These are phyloP conservation scores for Vombatus ursinus DNA, from an alignment of 2,113 vertebrate species.

Conservation along the genomic window DNA sequence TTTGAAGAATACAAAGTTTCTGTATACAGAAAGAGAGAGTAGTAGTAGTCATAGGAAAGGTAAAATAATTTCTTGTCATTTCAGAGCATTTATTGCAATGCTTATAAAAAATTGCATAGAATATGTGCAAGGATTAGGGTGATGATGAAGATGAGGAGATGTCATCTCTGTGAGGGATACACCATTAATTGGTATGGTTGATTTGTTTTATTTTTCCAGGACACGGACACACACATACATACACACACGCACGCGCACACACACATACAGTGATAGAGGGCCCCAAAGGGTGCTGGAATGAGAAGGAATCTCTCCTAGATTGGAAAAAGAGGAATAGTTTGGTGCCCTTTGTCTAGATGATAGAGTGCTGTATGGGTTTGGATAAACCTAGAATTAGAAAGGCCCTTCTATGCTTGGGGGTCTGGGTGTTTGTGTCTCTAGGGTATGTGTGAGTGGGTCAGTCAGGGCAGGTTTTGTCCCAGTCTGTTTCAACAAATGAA, in stretches of 20 bases:
- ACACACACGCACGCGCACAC: not conserved
- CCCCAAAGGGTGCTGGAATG: not conserved
- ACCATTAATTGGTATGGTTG: not conserved
- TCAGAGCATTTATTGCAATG: slow-evolving; percentile 92
- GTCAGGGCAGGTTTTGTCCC: not conserved
- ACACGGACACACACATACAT: slow-evolving; percentile 48
- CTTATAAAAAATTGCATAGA: slow-evolving; percentile 95
- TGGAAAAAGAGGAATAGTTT: not conserved
- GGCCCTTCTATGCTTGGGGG: not conserved
- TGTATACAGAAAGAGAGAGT: slow-evolving; percentile 90
- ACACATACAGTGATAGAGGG: slow-evolving; percentile 66
- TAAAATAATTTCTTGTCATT: slow-evolving; percentile 91
- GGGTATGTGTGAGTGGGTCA: not conserved
- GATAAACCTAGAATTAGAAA: not conserved
- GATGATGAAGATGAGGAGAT: slow-evolving; percentile 61
- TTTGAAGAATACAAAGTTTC: slow-evolving; percentile 90
- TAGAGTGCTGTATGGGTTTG: not conserved
- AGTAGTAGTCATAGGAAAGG: slow-evolving; percentile 85
- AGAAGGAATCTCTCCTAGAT: not conserved
- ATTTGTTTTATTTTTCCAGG: slow-evolving; percentile 70
- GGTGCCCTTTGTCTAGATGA: not conserved
- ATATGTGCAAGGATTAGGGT: slow-evolving; percentile 90
- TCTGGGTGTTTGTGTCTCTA: not conserved
- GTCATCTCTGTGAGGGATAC: not conserved
- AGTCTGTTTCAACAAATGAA: not conserved